Evolutionary conservation across 2,113 vertebrate species (phyloP).

Genomic region (Amphilophus citrinellus): DNA sequence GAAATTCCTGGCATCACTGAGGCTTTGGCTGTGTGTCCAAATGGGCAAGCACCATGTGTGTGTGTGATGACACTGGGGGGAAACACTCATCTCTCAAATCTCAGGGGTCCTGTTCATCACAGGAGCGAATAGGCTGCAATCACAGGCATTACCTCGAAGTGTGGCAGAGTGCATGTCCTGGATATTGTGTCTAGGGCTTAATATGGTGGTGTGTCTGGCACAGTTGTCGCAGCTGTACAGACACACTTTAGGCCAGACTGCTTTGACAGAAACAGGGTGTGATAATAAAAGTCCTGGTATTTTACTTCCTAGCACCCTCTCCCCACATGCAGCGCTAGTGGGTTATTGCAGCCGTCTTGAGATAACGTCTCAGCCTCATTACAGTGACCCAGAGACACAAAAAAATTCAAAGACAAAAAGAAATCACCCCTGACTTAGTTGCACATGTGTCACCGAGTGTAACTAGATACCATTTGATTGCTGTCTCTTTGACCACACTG

Average conservation of each 20-base stretch:
- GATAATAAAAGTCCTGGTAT: constrained; percentile 49
- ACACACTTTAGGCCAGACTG: constrained; percentile 41
- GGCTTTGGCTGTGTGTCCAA: constrained; percentile 57
- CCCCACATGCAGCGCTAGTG: constrained; percentile 3
- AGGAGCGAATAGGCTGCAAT: constrained; percentile 42
- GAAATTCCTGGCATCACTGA: constrained; percentile 71
- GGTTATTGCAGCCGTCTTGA: constrained; percentile 35
- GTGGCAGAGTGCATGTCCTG: neutral
- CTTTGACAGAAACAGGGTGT: constrained; percentile 64
- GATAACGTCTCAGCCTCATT: constrained; percentile 46
- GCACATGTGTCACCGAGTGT: constrained; percentile 62
- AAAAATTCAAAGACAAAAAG: constrained; percentile 31
- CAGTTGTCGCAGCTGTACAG: constrained; percentile 16
- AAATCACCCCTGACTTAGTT: constrained; percentile 28
- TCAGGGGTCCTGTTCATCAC: constrained; percentile 19
- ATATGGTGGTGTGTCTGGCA: constrained; percentile 28
- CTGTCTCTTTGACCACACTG: constrained; percentile 52
- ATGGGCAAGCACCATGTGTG: neutral
- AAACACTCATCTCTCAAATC: constrained; percentile 23
- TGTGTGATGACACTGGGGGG: neutral
- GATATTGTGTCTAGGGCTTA: constrained; percentile 8
- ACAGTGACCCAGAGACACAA: constrained; percentile 30
- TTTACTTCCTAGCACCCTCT: constrained; percentile 30
- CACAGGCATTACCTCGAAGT: constrained; percentile 33
- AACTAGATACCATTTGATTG: constrained; percentile 62